These are phyloP conservation scores for Volucella inanis DNA, from an alignment of 2,888 invertebrate genomes.

Conservation along the genomic window DNA sequence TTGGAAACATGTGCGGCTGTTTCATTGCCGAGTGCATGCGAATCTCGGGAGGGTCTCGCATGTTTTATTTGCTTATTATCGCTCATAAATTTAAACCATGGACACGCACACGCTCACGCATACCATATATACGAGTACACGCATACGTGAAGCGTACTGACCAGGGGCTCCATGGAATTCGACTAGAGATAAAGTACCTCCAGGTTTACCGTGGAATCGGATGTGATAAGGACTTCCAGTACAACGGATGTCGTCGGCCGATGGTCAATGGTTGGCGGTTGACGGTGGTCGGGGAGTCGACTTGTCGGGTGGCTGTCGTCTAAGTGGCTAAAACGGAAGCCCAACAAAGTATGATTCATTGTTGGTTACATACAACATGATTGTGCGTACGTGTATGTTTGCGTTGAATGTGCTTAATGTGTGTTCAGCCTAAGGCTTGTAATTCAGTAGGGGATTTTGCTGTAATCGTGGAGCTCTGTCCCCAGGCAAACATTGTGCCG, in stretches of 20 bases:
- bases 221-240: constrained; percentile 57
- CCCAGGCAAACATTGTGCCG: constrained; percentile 4
- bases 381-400: constrained; percentile 10
- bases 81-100: constrained; percentile 59
- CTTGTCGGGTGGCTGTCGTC: not conserved
- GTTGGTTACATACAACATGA: constrained; percentile 7
- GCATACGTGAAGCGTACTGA: constrained; percentile 16
- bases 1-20: not conserved
- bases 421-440: constrained; percentile 45
- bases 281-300: too few species aligned
- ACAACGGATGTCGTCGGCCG: constrained; percentile 1
- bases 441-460: constrained; percentile 46
- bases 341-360: constrained; percentile 65
- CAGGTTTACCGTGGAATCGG: constrained; percentile 14
- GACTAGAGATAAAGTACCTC: constrained; percentile 33
- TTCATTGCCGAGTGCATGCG: constrained; percentile 4
- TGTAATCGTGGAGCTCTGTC: constrained; percentile 45
- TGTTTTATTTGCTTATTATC: constrained; percentile 61
- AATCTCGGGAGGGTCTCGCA: constrained; percentile 46
- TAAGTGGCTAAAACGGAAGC: constrained; percentile 43
- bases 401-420: constrained; percentile 19
- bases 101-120: constrained; percentile 21
- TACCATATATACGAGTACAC: too few species aligned
- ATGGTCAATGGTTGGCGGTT: not conserved
- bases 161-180: constrained; percentile 12